These are phyloP conservation scores for Sarotherodon lohbergeri DNA, from an alignment of 2,113 vertebrate species.

Conservation along the genomic window DNA sequence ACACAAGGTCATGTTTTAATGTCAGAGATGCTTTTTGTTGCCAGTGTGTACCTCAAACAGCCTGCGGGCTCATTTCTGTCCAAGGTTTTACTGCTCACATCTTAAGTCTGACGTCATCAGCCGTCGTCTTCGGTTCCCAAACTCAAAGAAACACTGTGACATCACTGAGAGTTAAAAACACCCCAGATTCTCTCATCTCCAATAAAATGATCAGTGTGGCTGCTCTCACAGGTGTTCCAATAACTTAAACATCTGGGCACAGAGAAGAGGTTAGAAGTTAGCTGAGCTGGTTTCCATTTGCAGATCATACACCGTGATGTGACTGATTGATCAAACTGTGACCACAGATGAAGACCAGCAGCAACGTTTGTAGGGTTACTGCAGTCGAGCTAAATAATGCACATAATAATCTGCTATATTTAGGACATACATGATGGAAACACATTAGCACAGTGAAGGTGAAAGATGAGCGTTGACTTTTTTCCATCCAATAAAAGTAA, in stretches of 20 bases:
- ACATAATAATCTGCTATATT: fast-evolving
- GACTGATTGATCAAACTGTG: not conserved
- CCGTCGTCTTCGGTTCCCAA: not conserved
- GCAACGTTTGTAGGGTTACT: not conserved
- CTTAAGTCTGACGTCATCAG: not conserved
- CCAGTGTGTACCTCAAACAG: not conserved
- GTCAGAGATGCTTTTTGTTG: not conserved
- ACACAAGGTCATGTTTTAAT: not conserved
- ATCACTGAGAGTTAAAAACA: not conserved
- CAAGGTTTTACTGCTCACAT: not conserved
- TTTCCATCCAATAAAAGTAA: not conserved
- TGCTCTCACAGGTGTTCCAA: not conserved
- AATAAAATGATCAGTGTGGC: not conserved
- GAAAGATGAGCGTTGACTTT: not conserved
- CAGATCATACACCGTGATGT: fast-evolving
- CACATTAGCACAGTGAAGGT: not conserved
- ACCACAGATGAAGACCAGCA: not conserved
- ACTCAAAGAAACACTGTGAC: not conserved
- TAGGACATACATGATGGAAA: not conserved
- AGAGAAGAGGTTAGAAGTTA: not conserved
- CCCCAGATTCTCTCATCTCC: not conserved
- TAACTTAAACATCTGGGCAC: not conserved
- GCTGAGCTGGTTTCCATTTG: not conserved
- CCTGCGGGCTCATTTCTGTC: not conserved
- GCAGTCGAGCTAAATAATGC: not conserved